These are phyloP conservation scores for Leptosomus discolor DNA, from an alignment of 2,113 vertebrate species.

Conservation along the genomic window DNA sequence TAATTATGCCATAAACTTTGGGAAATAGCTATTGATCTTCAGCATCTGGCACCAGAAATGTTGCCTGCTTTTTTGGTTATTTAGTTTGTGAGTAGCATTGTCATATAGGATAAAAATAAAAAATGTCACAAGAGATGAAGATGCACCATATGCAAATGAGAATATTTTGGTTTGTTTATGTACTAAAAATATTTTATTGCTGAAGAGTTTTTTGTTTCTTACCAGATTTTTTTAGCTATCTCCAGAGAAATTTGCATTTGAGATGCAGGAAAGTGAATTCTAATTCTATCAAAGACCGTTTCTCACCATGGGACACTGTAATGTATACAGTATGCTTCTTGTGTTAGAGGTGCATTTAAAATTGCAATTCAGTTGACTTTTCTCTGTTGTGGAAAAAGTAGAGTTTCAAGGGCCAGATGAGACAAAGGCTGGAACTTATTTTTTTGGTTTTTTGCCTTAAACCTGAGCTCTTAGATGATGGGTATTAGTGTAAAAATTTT, in stretches of 20 bases:
- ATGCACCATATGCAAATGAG: neutral
- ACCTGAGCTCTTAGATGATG: neutral
- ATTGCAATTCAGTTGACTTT: neutral
- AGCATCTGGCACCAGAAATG: conserved; percentile 68
- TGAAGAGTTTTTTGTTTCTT: conserved; percentile 14
- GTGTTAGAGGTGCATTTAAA: conserved; percentile 10
- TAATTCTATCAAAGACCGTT: conserved; percentile 30
- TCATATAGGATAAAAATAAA: conserved; percentile 54
- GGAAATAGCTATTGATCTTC: conserved; percentile 80
- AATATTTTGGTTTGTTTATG: conserved; percentile 50
- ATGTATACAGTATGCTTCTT: neutral
- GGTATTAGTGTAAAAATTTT: neutral
- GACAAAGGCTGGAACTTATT: neutral
- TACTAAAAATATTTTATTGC: conserved; percentile 52
- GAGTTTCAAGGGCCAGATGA: neutral
- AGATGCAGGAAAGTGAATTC: conserved; percentile 12
- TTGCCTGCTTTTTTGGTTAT: conserved; percentile 50
- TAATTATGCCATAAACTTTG: conserved; percentile 81
- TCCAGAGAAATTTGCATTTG: conserved; percentile 40
- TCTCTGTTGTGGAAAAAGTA: neutral
- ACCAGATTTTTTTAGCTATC: conserved; percentile 3
- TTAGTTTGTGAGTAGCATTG: conserved; percentile 35
- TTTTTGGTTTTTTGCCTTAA: neutral
- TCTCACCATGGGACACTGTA: neutral
- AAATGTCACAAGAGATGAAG: conserved; percentile 43